phyloP scores from a whole-genome alignment of 2,888 invertebrate species.

The Amblyteles armatorius region DNA sequence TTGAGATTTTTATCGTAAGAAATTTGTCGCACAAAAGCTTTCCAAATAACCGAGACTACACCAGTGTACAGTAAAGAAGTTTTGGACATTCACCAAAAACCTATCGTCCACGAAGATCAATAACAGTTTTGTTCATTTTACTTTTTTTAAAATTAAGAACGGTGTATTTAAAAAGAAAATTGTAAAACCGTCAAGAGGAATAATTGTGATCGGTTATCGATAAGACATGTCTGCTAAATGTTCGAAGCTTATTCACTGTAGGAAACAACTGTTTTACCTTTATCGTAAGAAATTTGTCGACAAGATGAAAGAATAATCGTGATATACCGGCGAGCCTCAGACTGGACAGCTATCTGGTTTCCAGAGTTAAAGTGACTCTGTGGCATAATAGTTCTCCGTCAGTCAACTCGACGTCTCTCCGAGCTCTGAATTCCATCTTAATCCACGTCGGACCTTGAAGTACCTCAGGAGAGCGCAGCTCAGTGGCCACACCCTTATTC shows the following conservation, averaged over 20 bases:
- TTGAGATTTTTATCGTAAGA: too few relatives aligned
- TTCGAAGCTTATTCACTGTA: neutral
- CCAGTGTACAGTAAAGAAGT: too few relatives aligned
- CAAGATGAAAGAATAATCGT: neutral
- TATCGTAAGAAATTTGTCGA: neutral
- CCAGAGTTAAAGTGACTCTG: conserved; percentile 15
- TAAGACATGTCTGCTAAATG: too few relatives aligned
- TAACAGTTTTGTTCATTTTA: too few relatives aligned
- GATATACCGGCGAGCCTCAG: neutral
- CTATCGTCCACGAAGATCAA: neutral
- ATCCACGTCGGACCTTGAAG: conserved; percentile 45
- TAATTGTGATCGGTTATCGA: too few relatives aligned
- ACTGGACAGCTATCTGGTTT: conserved; percentile 19
- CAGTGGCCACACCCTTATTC: conserved; percentile 37
- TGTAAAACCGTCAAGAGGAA: too few relatives aligned
- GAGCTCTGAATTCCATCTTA: conserved; percentile 32
- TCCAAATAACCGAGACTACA: neutral
- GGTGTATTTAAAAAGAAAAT: too few relatives aligned
- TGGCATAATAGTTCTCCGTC: neutral
- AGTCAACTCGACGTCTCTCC: conserved; percentile 15
- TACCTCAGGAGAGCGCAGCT: conserved; percentile 30
- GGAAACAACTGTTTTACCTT: neutral
- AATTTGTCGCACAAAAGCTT: neutral
- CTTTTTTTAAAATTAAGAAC: too few relatives aligned
- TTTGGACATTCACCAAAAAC: too few relatives aligned